Base-by-base conservation (phyloP, 2,113 vertebrate genomes). In the Neoarius graeffei region DNA sequence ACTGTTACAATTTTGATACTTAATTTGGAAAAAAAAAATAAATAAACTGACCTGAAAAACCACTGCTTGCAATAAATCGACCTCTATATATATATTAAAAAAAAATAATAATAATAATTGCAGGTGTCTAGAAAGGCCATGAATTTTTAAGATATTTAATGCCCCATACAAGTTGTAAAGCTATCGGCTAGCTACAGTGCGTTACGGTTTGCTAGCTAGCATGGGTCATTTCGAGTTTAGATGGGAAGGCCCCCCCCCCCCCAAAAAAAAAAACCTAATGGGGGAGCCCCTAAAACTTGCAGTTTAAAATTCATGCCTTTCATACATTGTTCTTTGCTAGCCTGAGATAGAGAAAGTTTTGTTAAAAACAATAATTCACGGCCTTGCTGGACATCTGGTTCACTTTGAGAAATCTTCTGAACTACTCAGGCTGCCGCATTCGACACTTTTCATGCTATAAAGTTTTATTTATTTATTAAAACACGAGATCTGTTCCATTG, bases 41-140 rank as follows among this genome's bases (percentile, higher is more conserved):
- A 52, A 85, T 2, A 84, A 54, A 84, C 60, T 79, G 60, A 79
- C 56, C 57, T 42, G 50, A 81, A 81, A 48, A 90, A 67, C 54
- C 66, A n/a, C 89, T 15, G 62, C 60, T 25, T 35, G 11, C 20
- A 20, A 50, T 10, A 54, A 54, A 54, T 8, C 52, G 9, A 54
- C 0, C 52, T 35, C 30, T 35, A 35, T 35, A n/a, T n/a, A n/a
- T n/a, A n/a, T n/a, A n/a, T n/a, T n/a, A 71, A 30, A 3, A 35
- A 69, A 69, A 69, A 27, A n/a, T n/a, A n/a, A n/a, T n/a, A n/a
- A n/a, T n/a, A n/a, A n/a, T n/a, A 69, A 15, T 5, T 7, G 42
- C 50, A n/a, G 23, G n/a, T 0, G 25, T 56, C 76, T 48, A 76
- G 48, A 76, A 13, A 76, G 9, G 3, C 50, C 25, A 54, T 10